Evolutionary conservation across 2,797 vertebrate species (phyloP).

Genomic region (Cynopterus sphinx): DNA sequence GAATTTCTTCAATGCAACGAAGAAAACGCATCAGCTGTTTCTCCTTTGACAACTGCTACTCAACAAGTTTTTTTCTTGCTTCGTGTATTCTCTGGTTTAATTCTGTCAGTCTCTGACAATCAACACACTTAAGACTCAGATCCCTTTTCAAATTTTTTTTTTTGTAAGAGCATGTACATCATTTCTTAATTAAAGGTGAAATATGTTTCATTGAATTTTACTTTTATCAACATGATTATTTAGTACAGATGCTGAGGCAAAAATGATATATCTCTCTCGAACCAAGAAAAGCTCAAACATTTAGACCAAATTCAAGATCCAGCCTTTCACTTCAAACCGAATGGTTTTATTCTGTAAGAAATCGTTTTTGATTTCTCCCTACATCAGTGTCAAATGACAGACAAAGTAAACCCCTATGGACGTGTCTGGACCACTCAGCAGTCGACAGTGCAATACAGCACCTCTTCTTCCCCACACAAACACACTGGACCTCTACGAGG

Average conservation of each 20-base stretch:
- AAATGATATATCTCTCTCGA: background rate
- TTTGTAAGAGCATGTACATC: background rate
- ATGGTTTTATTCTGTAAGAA: background rate
- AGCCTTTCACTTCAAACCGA: background rate
- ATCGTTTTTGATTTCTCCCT: conserved; percentile 26
- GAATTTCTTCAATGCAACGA: conserved; percentile 61
- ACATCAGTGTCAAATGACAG: background rate
- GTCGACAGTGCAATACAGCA: background rate
- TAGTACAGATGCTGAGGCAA: background rate
- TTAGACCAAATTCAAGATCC: background rate
- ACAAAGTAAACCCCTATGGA: background rate
- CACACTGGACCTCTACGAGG: background rate
- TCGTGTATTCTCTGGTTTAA: conserved; percentile 14
- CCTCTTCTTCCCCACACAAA: background rate
- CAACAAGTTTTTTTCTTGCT: conserved; percentile 27
- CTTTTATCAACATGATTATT: conserved; percentile 20
- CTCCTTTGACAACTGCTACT: conserved; percentile 52
- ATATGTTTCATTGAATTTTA: background rate
- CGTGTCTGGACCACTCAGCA: background rate
- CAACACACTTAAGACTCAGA: background rate
- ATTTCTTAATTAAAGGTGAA: conserved; percentile 34
- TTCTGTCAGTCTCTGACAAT: conserved; percentile 42
- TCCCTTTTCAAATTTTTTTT: background rate
- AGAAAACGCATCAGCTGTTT: conserved; percentile 61
- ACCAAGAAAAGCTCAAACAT: background rate